Base-by-base conservation (phyloP, 2,113 vertebrate species). In the Bubo bubo region DNA sequence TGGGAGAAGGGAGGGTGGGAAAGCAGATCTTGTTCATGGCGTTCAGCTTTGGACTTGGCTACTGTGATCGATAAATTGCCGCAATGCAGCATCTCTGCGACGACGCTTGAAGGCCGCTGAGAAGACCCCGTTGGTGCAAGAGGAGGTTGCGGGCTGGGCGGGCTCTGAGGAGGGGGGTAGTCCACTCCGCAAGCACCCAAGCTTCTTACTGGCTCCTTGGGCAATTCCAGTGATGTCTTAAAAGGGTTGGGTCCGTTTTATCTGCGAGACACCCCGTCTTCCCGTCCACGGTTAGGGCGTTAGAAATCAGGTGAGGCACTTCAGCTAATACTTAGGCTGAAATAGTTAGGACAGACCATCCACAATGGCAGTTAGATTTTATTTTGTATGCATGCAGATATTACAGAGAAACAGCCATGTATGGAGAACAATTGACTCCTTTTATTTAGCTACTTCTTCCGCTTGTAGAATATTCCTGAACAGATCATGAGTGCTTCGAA, bases 51-150 rank as follows among this genome's bases (percentile, higher is more conserved):
- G 92, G 92, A 23, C 72, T 81, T 86, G 95, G 77, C 93, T 86
- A 32, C 64, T 5, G 88, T 19, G 59, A 35, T 93, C 17, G 62
- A 82, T 92, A 8, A 49, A 62, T 53, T 98, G 96, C 97, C 97
- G 97, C 97, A 98, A 97, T 98, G 97, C 97, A 96, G 97, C 94
- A 97, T 41, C 93, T 68, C 96, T 95, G 95, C 93, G 96, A 73
- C 90, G 62, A 59, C 12, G 66, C 95, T 27, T 34, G 90, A 93
- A 91, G 96, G 92, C 96, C 92, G 20, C 67, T 12, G 28, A 94
- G 82, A 23, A 91, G 95, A 93, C 93, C 96, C 93, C 22, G 53
- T 70, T 95, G 95, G 94, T 95, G 95, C 97, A 98, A 88, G 68
- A 96, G 97, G 95, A 56, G 95, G 89, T 16, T 91, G 93, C 16